Percentiles rank a stretch among this genome's conserved stretches.
These are phyloP conservation scores for Marcusenius ussheri DNA, from an alignment of 2,113 vertebrate species.

Conservation along the genomic window DNA sequence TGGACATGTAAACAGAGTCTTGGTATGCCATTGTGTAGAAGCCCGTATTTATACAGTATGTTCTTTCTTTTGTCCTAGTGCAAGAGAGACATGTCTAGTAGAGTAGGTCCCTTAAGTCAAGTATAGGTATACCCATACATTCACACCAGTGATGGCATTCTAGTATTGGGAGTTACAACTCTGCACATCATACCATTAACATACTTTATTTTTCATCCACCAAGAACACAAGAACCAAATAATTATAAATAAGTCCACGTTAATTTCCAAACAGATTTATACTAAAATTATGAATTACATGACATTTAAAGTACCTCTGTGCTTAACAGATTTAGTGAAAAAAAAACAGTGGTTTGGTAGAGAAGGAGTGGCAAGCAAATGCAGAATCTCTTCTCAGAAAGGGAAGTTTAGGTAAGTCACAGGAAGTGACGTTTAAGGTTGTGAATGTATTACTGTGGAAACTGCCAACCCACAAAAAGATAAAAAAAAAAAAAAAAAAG, in stretches of 20 bases:
- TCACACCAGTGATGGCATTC: not conserved
- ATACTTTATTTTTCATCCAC: not conserved
- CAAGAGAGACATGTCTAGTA: not conserved
- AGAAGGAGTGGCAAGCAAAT: not conserved
- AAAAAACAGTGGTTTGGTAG: not conserved
- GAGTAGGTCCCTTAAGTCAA: not conserved
- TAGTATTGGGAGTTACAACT: not conserved
- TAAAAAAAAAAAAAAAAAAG: not conserved
- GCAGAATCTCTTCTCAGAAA: not conserved
- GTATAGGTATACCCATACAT: not conserved
- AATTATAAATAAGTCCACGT: not conserved
- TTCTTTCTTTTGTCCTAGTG: not conserved
- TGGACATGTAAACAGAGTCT: not conserved
- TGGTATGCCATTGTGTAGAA: not conserved
- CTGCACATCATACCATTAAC: not conserved
- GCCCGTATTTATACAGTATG: not conserved
- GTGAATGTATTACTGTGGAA: conserved; percentile 16
- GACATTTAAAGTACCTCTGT: not conserved
- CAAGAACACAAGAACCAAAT: not conserved
- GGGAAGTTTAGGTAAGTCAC: conserved; percentile 13
- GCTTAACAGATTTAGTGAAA: not conserved
- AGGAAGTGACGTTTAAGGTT: conserved; percentile 19
- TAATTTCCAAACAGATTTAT: not conserved
- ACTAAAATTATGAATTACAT: not conserved
- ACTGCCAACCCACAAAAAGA: conserved; percentile 6